Evolutionary conservation across 1,140 invertebrate species (phyloP), one percentile per base, ranked within the genome.

Genomic region (Calliphora vicina): DNA sequence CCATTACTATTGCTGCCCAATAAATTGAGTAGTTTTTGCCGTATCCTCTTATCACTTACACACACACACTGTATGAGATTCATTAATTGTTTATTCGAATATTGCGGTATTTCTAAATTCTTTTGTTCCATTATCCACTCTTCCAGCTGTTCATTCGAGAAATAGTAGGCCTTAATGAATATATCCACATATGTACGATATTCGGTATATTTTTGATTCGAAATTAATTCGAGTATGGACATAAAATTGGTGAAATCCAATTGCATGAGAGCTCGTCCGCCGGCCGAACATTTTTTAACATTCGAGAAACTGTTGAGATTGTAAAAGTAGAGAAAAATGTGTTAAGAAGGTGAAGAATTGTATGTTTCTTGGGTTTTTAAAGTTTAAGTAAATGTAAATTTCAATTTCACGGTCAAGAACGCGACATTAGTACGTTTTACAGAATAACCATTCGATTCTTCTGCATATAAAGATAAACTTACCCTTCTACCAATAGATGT

Each of bases 101-200:
- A 99, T 23, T 86, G 86, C 13, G 29, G 35, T 13, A 20, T n/a
- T 29, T 86, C 87, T 26, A 76, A 57, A 89, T 98, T 96, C 91
- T 95, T 93, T 90, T 98, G 96, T 71, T 96, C 94, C 85, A 94
- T 93, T 13, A 99, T 94, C 95, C 98, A 99, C 23, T 94, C 92
- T 91, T 99, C 97, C 8, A 99, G 92, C 83, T 94, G 94, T 83
- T 93, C 93, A 86, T 98, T 96, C 0, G 97, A 96, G 85, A 98
- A 92, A 92, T 99, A 99, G 90, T 97, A 99, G 0, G 98, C 97
- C 90, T 99, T 99, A 1, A 99, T 96, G 88, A 98, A 99, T 27
- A 93, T 93, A 91, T 99, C 98, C 0, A 99, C 98, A 87, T 97
- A 97, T 76, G 97, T 95, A 86, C 94, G 94, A 88, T 97, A 95